These are phyloP conservation scores for Magallana gigas DNA, from an alignment of 1,140 invertebrate genomes.

Conservation along the genomic window DNA sequence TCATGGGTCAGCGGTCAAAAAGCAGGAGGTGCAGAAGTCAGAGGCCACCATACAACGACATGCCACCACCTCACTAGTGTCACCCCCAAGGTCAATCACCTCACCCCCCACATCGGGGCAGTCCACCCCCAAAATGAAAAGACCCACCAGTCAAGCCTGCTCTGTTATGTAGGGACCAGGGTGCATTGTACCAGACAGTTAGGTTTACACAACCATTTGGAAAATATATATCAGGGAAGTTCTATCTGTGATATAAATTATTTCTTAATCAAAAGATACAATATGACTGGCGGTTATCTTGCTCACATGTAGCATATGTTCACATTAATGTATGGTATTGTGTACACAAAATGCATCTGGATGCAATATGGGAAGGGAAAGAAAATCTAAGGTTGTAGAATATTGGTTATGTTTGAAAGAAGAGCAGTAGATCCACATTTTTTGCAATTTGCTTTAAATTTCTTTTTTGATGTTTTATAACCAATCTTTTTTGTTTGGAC, in stretches of 20 bases:
- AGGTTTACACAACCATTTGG: neutral
- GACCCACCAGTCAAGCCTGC: slow-evolving; percentile 34
- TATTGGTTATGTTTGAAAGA: no score
- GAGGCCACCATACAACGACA: neutral
- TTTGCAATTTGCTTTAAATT: no score
- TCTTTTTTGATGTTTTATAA: no score
- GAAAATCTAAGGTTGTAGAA: no score
- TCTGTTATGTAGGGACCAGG: neutral
- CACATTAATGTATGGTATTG: no score
- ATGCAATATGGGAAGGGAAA: no score
- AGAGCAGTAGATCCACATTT: no score
- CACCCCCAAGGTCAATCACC: neutral
- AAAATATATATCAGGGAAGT: neutral
- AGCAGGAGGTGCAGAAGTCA: neutral
- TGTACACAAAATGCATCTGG: no score
- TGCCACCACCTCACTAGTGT: neutral
- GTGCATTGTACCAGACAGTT: neutral
- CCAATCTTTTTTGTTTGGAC: no score
- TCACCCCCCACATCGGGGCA: neutral
- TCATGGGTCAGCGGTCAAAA: neutral
- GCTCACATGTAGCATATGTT: no score
- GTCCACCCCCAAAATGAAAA: neutral
- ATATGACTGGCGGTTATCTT: no score
- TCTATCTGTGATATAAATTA: neutral
- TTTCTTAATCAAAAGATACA: no score